Evolutionary conservation across 2,113 vertebrate species (phyloP).

Genomic region (Morone saxatilis): DNA sequence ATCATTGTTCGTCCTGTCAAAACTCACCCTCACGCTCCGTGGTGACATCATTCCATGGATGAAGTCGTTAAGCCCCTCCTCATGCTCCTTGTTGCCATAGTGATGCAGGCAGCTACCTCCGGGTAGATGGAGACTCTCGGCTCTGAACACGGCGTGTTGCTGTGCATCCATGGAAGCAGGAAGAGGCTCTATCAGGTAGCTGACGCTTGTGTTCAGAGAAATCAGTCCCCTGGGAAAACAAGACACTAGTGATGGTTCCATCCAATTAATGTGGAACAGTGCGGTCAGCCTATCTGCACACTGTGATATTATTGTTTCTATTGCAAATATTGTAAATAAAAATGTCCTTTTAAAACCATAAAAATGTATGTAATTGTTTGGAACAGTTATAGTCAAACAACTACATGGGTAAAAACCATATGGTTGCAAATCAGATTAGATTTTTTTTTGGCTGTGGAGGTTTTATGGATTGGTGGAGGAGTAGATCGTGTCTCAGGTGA

Average conservation of each 20-base stretch:
- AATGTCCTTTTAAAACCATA: neutral
- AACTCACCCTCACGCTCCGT: constrained; percentile 82
- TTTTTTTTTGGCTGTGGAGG: neutral
- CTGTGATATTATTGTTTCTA: neutral
- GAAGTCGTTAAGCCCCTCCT: constrained; percentile 75
- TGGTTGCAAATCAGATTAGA: neutral
- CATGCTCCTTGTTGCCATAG: constrained; percentile 43
- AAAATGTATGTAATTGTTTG: neutral
- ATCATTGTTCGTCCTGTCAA: neutral
- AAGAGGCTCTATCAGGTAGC: constrained; percentile 92
- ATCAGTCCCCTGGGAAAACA: constrained; percentile 91
- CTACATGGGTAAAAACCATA: neutral
- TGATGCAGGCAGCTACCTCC: constrained; percentile 85
- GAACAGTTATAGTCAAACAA: neutral
- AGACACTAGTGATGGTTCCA: constrained; percentile 49
- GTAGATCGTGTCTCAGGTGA: constrained; percentile 5
- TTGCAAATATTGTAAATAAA: neutral
- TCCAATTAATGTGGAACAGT: neutral
- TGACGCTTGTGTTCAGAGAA: constrained; percentile 87
- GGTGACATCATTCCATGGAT: constrained; percentile 81
- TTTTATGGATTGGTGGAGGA: constrained; percentile 23
- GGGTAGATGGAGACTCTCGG: constrained; percentile 85
- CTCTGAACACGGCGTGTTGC: constrained; percentile 89
- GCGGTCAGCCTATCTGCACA: neutral
- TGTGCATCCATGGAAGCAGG: constrained; percentile 64